phyloP scores from a whole-genome alignment of 37 sponge, comb jelly and placozoan species.

The Lycopodina hypogea region DNA sequence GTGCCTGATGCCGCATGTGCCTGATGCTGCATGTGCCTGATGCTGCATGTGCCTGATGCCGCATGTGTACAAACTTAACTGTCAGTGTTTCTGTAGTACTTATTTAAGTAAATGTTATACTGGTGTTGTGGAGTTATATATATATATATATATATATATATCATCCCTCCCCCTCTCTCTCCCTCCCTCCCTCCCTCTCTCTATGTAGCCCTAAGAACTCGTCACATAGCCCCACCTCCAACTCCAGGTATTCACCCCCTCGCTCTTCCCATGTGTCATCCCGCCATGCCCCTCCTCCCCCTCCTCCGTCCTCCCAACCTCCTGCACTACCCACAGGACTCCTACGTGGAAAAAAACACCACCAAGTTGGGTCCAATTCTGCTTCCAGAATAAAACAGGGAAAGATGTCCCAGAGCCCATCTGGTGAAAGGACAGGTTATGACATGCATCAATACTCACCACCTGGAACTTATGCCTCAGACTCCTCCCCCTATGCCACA shows the following conservation, averaged over 20 bases:
- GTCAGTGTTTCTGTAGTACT: no score
- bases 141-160: no score
- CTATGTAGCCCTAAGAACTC: background rate
- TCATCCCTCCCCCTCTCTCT: background rate
- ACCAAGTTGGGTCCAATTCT: background rate
- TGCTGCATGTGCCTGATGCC: no score
- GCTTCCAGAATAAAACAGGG: background rate
- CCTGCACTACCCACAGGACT: constrained; percentile 18
- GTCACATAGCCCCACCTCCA: constrained; percentile 16
- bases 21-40: no score
- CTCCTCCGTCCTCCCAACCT: constrained; percentile 33
- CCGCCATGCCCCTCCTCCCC: no score
- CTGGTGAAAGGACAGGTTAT: background rate
- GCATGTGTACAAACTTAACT: no score
- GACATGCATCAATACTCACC: background rate
- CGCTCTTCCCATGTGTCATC: constrained; percentile 13
- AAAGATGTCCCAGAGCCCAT: background rate
- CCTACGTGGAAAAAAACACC: background rate
- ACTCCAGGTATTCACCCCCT: constrained; percentile 32
- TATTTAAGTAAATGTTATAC: no score
- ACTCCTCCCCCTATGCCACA: background rate
- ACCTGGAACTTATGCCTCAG: background rate
- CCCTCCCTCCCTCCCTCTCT: background rate
- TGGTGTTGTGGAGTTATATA: no score
- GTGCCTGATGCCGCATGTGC: no score